phyloP scores from a whole-genome alignment of 1,140 invertebrate species.

The Lamellibrachia luymesi region DNA sequence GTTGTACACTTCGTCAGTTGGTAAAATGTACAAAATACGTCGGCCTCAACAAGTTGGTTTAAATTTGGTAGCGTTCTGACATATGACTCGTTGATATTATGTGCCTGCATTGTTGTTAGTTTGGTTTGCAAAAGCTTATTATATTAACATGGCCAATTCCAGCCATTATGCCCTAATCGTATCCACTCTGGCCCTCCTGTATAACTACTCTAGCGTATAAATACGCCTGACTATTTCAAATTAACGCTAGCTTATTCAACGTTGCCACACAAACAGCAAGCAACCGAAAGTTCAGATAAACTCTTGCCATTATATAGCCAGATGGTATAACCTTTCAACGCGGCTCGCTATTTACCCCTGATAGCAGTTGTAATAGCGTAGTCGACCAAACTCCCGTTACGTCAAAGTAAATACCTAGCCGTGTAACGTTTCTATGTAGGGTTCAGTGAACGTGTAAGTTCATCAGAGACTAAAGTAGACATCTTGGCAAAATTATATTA shows the following conservation, averaged over 20 bases:
- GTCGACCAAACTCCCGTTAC: neutral
- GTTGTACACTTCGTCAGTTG: too few species aligned
- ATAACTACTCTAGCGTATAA: too few species aligned
- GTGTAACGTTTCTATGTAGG: neutral
- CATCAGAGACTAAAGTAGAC: neutral
- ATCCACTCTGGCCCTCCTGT: too few species aligned
- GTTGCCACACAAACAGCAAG: neutral
- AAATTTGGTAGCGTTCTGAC: too few species aligned
- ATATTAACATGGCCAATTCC: too few species aligned
- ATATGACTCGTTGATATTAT: too few species aligned
- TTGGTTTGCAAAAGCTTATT: too few species aligned
- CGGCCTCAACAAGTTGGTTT: too few species aligned
- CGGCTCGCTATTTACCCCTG: neutral
- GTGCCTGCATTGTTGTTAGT: too few species aligned
- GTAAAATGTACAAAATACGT: too few species aligned
- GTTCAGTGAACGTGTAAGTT: neutral
- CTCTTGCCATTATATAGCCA: neutral
- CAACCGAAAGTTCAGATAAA: neutral
- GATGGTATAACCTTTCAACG: neutral
- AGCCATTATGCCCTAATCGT: too few species aligned
- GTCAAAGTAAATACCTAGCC: neutral
- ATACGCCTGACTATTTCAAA: neutral
- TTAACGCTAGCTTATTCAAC: neutral
- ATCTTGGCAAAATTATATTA: neutral
- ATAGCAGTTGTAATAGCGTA: neutral